A percentile compares a stretch with the other conserved stretches of the same genome.
phyloP scores from a whole-genome alignment of 2,888 invertebrate species.

The Exocentrus adspersus region DNA sequence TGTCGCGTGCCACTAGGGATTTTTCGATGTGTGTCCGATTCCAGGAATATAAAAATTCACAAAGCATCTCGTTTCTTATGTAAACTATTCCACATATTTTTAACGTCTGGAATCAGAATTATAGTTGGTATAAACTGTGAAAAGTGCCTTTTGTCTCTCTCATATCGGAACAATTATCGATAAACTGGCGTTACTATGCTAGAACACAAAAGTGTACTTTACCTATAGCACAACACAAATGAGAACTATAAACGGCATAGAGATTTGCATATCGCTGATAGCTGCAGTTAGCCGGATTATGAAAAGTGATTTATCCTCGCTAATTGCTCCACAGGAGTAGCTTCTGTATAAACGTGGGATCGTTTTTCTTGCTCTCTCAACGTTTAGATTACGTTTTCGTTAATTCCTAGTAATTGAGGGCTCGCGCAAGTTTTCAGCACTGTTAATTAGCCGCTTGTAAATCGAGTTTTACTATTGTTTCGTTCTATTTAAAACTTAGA shows the following conservation, averaged over 20 bases:
- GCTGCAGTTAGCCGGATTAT: slow-evolving; percentile 38
- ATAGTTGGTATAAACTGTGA: too few relatives aligned
- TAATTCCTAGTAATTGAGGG: slow-evolving; percentile 36
- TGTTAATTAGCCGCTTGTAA: slow-evolving; percentile 40
- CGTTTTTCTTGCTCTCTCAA: slow-evolving; percentile 37
- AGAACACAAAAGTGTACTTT: too few relatives aligned
- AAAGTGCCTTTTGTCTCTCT: too few relatives aligned
- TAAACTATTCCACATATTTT: too few relatives aligned
- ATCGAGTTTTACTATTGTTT: slow-evolving; percentile 33
- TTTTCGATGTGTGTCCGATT: too few relatives aligned
- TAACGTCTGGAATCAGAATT: too few relatives aligned
- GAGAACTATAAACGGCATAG: slow-evolving; percentile 13
- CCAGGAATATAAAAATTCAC: too few relatives aligned
- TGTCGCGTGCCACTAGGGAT: too few relatives aligned
- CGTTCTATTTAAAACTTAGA: slow-evolving; percentile 1
- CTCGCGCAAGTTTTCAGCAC: slow-evolving; percentile 32
- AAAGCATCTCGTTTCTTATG: too few relatives aligned
- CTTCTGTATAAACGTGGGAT: slow-evolving; percentile 41
- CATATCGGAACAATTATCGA: too few relatives aligned
- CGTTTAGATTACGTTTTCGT: slow-evolving; percentile 41
- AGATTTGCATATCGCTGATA: slow-evolving; percentile 43
- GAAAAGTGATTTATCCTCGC: slow-evolving; percentile 49
- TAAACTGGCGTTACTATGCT: neutral
- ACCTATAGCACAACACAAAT: slow-evolving; percentile 11
- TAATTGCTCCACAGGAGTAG: slow-evolving; percentile 43